Evolutionary conservation across 64 coral and sea anemone species (phyloP), one percentile per base, ranked within the genome.

Genomic region (Acropora yongei): DNA sequence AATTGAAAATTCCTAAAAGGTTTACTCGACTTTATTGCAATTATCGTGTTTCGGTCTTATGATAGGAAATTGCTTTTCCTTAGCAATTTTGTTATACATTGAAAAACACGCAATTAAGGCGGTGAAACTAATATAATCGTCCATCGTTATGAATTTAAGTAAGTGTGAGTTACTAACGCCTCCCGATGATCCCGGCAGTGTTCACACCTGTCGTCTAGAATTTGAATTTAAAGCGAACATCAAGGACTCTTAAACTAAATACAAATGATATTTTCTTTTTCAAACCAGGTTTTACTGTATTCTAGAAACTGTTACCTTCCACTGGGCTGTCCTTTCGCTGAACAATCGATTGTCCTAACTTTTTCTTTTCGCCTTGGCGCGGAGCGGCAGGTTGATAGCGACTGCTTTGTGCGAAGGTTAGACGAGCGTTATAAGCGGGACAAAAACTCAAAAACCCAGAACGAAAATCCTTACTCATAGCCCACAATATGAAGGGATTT

Each of bases 401-500:
- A 41, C 41, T 67, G 7, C 43, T 44, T 46, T 61, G 60, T 0
- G 18, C 47, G 43, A 84, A 68, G 5, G 61, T n/a, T 8, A 84
- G 48, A n/a, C 61, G 81, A 3, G 7, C 9, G 6, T 47, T 42
- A n/a, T 47, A 14, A 1, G 40, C 1, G 14, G 58, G 18, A 68
- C 81, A 84, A 84, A 84, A 2, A 44, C 17, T 84, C 61, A 67
- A 84, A n/a, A 58, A 94, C 11, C 92, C 92, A 1, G 88, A 39
- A 5, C 88, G 88, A 81, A 93, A 97, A 77, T 97, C 95, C 0
- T 88, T 69, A 49, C 95, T 97, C 95, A 97, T 97, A 1, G 78
- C 95, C 86, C 80, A 94, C 1, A 97, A 69, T 39, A 97, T 87
- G 11, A 94, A 55, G 6, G 95, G 95, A 44, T 94, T 97, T 48